Evolutionary conservation across 2,888 invertebrate genomes (phyloP).

Genomic region (Drosophila tripunctata): DNA sequence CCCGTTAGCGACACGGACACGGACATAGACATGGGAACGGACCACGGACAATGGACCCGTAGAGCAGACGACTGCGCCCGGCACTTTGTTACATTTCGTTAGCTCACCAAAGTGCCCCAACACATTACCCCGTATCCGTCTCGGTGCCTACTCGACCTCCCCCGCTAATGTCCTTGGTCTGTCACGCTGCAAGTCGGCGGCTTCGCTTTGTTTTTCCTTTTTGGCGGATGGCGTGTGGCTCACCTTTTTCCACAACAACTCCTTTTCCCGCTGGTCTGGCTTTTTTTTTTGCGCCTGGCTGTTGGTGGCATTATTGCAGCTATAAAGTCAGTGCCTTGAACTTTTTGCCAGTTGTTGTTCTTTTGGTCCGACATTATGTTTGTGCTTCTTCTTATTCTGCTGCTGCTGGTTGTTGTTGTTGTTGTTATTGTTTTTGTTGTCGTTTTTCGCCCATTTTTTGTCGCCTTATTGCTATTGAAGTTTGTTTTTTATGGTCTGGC

Average conservation of each 20-base stretch:
- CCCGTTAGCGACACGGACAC: constrained; percentile 57
- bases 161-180: constrained; percentile 4
- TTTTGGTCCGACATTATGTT: constrained; percentile 49
- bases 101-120: constrained; percentile 76
- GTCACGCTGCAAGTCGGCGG: constrained; percentile 54
- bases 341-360: constrained; percentile 68
- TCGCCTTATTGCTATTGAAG: constrained; percentile 80
- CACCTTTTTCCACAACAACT: constrained; percentile 50
- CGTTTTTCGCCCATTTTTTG: constrained; percentile 57
- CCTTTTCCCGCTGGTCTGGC: constrained; percentile 2
- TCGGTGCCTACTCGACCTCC: constrained; percentile 9
- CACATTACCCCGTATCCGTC: constrained; percentile 52
- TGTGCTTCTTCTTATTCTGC: constrained; percentile 14
- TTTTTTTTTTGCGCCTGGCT: background rate
- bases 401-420: no score
- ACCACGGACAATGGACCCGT: constrained; percentile 42
- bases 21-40: constrained; percentile 5
- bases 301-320: constrained; percentile 71
- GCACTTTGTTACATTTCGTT: constrained; percentile 78
- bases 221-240: constrained; percentile 55
- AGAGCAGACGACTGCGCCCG: constrained; percentile 30
- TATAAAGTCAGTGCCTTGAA: constrained; percentile 80
- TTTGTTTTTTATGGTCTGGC: constrained; percentile 77
- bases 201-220: constrained; percentile 50
- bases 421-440: no score